A percentile compares a stretch with the other conserved stretches of the same genome.
Evolutionary conservation across 2,888 invertebrate species (phyloP).

Genomic region (Seladonia tumulorum): DNA sequence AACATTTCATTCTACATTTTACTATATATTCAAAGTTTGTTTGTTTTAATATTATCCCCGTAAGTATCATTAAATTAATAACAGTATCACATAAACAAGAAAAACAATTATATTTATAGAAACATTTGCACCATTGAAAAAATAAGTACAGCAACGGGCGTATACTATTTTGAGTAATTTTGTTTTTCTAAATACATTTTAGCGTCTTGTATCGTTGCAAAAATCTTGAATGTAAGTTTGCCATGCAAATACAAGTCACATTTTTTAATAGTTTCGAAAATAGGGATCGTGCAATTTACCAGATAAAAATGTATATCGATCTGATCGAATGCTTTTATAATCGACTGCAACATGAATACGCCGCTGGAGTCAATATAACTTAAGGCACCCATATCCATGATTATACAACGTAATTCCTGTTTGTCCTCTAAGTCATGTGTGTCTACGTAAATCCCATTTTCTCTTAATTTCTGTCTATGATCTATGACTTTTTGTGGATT

Average conservation of each 20-base stretch:
- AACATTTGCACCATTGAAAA: slow-evolving; percentile 4
- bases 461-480: slow-evolving; percentile 82
- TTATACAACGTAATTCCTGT: slow-evolving; percentile 78
- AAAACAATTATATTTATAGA: neutral
- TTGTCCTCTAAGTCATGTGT: slow-evolving; percentile 68
- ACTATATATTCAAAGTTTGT: neutral
- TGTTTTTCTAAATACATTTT: slow-evolving; percentile 84
- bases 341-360: slow-evolving; percentile 85
- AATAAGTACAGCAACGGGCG: neutral
- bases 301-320: slow-evolving; percentile 86
- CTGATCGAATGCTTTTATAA: slow-evolving; percentile 85
- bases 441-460: slow-evolving; percentile 72
- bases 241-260: slow-evolving; percentile 79
- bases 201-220: slow-evolving; percentile 88
- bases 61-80: slow-evolving; percentile 8
- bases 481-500: slow-evolving; percentile 85
- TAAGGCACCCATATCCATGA: slow-evolving; percentile 88
- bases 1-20: slow-evolving; percentile 3
- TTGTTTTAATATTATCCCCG: slow-evolving; percentile 20
- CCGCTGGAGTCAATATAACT: slow-evolving; percentile 89
- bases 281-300: slow-evolving; percentile 85
- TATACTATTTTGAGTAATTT: slow-evolving; percentile 59
- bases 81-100: slow-evolving; percentile 25
- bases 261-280: slow-evolving; percentile 82
- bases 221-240: slow-evolving; percentile 84